These are phyloP conservation scores for Gyrodactylus salaris DNA, from an alignment of 1,140 invertebrate species.

Conservation along the genomic window DNA sequence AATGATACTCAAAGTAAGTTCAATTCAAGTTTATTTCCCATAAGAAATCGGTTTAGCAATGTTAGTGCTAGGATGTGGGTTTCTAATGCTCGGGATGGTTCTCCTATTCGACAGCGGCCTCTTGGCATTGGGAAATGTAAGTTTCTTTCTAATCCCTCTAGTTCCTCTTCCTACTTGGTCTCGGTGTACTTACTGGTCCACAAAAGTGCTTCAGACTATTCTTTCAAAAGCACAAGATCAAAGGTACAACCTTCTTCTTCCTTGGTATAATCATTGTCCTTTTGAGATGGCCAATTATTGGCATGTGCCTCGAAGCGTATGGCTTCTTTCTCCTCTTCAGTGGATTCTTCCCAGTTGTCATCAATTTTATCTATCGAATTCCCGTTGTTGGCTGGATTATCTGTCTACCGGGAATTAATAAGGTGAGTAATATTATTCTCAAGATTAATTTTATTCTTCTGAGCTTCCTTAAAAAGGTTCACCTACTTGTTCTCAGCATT, in stretches of 20 bases:
- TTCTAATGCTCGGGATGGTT: conserved; percentile 66
- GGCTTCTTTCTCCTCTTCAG: conserved; percentile 31
- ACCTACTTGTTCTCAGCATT: too few relatives aligned
- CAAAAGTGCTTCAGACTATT: conserved; percentile 82
- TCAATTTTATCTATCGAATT: conserved; percentile 30
- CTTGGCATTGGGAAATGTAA: conserved; percentile 87
- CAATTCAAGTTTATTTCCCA: conserved; percentile 11
- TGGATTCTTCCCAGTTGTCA: conserved; percentile 31
- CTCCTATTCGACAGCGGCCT: conserved; percentile 87
- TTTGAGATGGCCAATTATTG: conserved; percentile 70
- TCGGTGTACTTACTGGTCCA: conserved; percentile 75
- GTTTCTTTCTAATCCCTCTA: conserved; percentile 18
- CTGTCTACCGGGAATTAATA: conserved; percentile 27
- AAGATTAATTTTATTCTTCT: background rate
- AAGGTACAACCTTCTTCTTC: conserved; percentile 59
- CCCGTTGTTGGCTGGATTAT: conserved; percentile 28
- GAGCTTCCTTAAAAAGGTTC: background rate
- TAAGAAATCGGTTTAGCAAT: conserved; percentile 83
- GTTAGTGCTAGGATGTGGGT: conserved; percentile 69
- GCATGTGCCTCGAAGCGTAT: conserved; percentile 66
- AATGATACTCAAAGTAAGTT: conserved; percentile 4
- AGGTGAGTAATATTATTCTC: conserved; percentile 18
- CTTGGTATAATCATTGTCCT: conserved; percentile 68
- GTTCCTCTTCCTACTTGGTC: conserved; percentile 68
- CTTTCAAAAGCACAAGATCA: conserved; percentile 80